Base-by-base conservation (phyloP, 2,113 vertebrate species). In the Calidris pugnax region DNA sequence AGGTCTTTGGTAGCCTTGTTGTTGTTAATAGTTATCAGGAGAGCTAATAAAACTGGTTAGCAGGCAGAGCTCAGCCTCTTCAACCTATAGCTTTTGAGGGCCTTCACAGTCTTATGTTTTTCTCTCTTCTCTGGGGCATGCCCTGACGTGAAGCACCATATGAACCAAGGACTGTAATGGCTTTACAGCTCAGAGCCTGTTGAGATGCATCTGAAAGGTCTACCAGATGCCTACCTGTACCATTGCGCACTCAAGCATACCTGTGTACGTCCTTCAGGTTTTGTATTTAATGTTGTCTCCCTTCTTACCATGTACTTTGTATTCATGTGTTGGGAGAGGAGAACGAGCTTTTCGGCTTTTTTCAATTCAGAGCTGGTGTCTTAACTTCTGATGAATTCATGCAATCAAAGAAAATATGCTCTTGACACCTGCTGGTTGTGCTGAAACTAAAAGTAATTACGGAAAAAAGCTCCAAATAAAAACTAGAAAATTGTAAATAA, bases 341-440 rank as follows among this genome's bases (percentile, higher is more conserved):
- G 55, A 72, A 84, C 16, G 35, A 91, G 39, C 10, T 66, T 76
- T 84, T 60, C 32, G 56, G 37, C 48, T 35, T 91, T 93, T 91
- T 91, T 68, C 56, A 27, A 2, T 78, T 89, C 43, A 33, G 48
- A 51, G 35, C 10, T 82, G 73, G 6, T 82, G 27, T 53, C 87
- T 80, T 83, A 60, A 87, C 66, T 85, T 64, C 26, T 60, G 66
- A 76, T 53, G 56, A 95, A 85, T 74, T 91, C 7, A 1, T 53
- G 63, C 62, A 73, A 68, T 83, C 57, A 89, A 87, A 93, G 62
- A 69, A 96, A 59, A 90, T 85, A 75, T 2, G 13, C 63, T 87
- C 62, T 73, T 95, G 81, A 87, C 81, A 93, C 81, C 75, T 87
- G 66, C 43, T 84, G 57, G 78, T 83, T 93, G 41, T 81, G 51